Conservation (phyloP, 2,888 invertebrate genomes). For the Plusia festucae region DNA sequence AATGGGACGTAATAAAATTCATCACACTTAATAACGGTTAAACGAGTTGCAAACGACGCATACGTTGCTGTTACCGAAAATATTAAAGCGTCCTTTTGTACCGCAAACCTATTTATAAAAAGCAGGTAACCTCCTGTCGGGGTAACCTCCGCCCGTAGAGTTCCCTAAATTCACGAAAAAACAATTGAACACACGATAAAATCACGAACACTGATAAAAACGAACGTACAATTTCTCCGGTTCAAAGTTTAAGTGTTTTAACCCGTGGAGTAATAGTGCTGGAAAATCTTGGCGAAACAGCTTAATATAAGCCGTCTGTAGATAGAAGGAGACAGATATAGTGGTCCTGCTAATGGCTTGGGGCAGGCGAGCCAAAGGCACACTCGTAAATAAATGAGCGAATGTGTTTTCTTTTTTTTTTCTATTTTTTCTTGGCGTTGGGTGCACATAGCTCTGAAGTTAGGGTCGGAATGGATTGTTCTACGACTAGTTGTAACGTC, state of each 20-base stretch:
- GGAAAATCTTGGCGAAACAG: constrained; percentile 74
- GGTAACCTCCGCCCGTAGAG: constrained; percentile 25
- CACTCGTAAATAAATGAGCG: constrained; percentile 83
- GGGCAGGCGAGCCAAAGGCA: constrained; percentile 76
- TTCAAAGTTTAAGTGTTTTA: constrained; percentile 77
- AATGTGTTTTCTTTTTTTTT: constrained; percentile 72
- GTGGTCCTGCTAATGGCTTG: constrained; percentile 79
- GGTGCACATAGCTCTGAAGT: constrained; percentile 57
- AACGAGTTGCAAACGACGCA: constrained; percentile 43
- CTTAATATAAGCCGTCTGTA: constrained; percentile 63
- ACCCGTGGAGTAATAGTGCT: constrained; percentile 70
- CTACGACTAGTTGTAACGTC: constrained; percentile 59
- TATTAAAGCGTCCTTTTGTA: constrained; percentile 40
- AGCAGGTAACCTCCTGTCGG: constrained; percentile 37
- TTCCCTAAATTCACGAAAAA: constrained; percentile 44
- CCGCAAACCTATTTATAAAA: constrained; percentile 49
- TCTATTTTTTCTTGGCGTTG: constrained; percentile 67
- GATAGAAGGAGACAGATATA: constrained; percentile 71
- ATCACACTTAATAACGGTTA: constrained; percentile 43
- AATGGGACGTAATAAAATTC: constrained; percentile 44
- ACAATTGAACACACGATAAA: constrained; percentile 56
- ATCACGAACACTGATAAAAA: constrained; percentile 58
- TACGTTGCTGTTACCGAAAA: constrained; percentile 39
- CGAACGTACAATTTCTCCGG: constrained; percentile 57
- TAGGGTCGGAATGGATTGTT: constrained; percentile 60